Percentiles rank a stretch among this genome's conserved stretches.
Conservation (phyloP, 2,888 invertebrate genomes). For the Linnaemya tessellans region DNA sequence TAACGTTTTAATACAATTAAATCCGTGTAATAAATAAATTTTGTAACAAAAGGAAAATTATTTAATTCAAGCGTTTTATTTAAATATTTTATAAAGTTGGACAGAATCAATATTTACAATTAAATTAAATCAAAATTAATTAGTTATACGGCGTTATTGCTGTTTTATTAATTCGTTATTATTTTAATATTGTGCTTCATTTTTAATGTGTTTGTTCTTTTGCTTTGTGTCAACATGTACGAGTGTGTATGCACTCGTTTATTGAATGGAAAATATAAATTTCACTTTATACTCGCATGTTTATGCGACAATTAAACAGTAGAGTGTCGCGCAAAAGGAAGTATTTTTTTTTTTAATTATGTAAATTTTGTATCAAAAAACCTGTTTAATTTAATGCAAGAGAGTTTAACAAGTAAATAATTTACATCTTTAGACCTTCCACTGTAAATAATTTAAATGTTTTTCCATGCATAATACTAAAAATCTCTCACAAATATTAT, state of each 20-base stretch:
- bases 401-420: no score
- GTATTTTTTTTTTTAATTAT: background rate
- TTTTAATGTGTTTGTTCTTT: conserved; percentile 17
- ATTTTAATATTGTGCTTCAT: conserved; percentile 1
- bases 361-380: background rate
- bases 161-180: background rate
- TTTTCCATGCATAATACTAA: conserved; percentile 10
- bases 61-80: background rate
- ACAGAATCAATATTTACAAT: conserved; percentile 51
- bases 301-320: background rate
- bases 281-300: background rate
- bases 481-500: conserved; percentile 9
- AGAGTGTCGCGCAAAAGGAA: background rate
- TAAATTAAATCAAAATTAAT: conserved; percentile 60
- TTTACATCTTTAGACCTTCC: background rate
- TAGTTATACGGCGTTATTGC: conserved; percentile 27
- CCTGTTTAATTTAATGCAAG: no score
- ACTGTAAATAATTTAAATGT: conserved; percentile 25
- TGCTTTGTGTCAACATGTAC: background rate
- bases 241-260: no score
- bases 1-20: no score
- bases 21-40: no score
- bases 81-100: no score
- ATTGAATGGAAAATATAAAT: conserved; percentile 7
- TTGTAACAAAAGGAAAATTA: background rate